Evolutionary conservation across 2,113 vertebrate species (phyloP).

Genomic region (Amblyornis subalaris): DNA sequence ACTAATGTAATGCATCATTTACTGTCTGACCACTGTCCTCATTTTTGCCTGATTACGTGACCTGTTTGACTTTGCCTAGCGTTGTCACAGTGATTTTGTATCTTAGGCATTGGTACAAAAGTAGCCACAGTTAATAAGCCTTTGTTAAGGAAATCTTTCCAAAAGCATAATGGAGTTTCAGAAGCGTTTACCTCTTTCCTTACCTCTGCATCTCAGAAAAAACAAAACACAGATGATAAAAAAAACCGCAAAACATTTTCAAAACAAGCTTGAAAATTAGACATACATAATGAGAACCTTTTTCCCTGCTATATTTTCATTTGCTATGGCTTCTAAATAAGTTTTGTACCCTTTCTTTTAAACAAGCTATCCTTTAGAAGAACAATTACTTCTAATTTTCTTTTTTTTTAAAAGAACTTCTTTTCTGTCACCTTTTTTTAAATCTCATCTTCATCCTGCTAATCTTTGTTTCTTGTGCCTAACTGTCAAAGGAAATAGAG

Average conservation of each 20-base stretch:
- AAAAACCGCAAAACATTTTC: background rate
- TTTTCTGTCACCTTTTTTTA: background rate
- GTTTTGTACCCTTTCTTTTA: background rate
- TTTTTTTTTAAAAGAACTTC: background rate
- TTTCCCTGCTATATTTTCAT: background rate
- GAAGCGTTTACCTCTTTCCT: background rate
- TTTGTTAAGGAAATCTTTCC: background rate
- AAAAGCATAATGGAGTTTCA: background rate
- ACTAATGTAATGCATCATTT: background rate
- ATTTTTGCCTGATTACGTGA: background rate
- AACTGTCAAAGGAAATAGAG: background rate
- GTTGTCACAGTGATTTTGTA: background rate
- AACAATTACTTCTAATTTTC: background rate
- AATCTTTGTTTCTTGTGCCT: background rate
- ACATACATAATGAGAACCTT: background rate
- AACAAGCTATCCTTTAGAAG: background rate
- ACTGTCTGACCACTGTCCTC: background rate
- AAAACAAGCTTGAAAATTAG: background rate
- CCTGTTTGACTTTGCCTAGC: background rate
- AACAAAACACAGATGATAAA: background rate
- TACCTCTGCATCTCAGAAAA: background rate
- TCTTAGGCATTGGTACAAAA: background rate
- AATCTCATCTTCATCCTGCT: background rate
- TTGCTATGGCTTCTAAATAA: background rate
- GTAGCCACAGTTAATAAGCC: background rate